Base-by-base conservation (phyloP, 1,140 invertebrate species). In the Caerostris extrusa region DNA sequence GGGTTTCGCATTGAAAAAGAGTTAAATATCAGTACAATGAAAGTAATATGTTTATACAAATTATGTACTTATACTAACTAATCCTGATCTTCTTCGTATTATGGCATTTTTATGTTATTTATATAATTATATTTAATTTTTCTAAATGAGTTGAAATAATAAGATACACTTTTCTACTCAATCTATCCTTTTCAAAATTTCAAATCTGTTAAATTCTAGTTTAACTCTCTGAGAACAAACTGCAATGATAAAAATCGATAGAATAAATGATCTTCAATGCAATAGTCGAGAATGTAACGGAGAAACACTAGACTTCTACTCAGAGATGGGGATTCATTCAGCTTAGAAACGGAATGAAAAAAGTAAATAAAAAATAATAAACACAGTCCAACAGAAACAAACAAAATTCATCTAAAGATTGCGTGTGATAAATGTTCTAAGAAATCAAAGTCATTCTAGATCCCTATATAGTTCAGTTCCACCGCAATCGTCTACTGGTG, bases 371-470 rank as follows among this genome's bases (percentile, higher is more conserved):
- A 88, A 34, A 17, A n/a, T n/a, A 5, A 61, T 61, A 64, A 81
- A n/a, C 71, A 87, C 58, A 56, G 8, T 7, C 17, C 17, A 14
- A 58, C 50, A 60, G 19, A 67, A 88, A 64, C 53, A 61, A 10
- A n/a, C n/a, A 88, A 53, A 53, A 67, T 50, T 14, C 58, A 67
- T 34, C 50, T 67, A 88, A 88, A 88, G 86, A 88, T 88, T 88
- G 86, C 86, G 86, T 57, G 60, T 88, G 86, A 88, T 88, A 88
- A 64, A 88, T 88, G 86, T 55, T 14, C 60, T 67, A 53, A 88
- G 60, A 64, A 58, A 55, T 17, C 86, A 58, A 82, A 85, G 86
- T 67, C 60, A 67, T 50, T 67, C 34, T 34, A 5, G 34, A 14
- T 5, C 17, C 58, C 58, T 50, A 64, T 88, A 67, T 58, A 88